A percentile compares a stretch with the other conserved stretches of the same genome.
These are phyloP conservation scores for Holocentrus rufus DNA, from an alignment of 2,797 vertebrate genomes.

Conservation along the genomic window DNA sequence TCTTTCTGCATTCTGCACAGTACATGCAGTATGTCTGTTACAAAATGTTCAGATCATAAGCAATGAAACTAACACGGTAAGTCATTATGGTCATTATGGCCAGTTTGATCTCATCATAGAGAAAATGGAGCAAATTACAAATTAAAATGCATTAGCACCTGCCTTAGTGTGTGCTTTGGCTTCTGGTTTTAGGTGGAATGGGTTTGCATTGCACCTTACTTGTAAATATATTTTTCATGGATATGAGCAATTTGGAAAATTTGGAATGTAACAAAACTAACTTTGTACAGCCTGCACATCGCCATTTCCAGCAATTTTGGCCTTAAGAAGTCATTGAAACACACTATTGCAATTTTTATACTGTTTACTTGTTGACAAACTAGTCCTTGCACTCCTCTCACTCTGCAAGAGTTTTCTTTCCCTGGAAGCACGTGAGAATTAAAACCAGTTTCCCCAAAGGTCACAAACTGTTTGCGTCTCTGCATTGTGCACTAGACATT, in stretches of 20 bases:
- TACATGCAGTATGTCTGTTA: neutral
- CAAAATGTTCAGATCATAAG: neutral
- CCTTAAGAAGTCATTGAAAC: neutral
- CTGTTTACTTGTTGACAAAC: neutral
- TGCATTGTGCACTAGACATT: conserved; percentile 13
- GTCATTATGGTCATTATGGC: no score
- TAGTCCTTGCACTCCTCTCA: neutral
- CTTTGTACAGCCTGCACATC: neutral
- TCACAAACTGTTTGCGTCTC: conserved; percentile 3
- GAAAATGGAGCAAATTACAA: no score
- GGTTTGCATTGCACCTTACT: neutral
- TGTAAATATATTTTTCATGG: neutral
- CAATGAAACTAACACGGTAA: neutral
- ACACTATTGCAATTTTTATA: neutral
- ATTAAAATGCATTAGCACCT: neutral
- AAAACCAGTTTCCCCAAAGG: neutral
- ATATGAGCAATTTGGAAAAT: neutral
- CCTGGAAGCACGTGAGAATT: neutral
- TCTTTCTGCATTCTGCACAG: neutral
- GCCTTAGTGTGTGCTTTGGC: neutral
- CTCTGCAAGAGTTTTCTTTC: neutral
- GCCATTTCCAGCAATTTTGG: neutral
- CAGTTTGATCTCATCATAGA: neutral
- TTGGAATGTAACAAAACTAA: neutral
- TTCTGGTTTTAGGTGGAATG: neutral